Conservation (phyloP, 1,140 invertebrate species). For the Drosophila oshimai region DNA sequence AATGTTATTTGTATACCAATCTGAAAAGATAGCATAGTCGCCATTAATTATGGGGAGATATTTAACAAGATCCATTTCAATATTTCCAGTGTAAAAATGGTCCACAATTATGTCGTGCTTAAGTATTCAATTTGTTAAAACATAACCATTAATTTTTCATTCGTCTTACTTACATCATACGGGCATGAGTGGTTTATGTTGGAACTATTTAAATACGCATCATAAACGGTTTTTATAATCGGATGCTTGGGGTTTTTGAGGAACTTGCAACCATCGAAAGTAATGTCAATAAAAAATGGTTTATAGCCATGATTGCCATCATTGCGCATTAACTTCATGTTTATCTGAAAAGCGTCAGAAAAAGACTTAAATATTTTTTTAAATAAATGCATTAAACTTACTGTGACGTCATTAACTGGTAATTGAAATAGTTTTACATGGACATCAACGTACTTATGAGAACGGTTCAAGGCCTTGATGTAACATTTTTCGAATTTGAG, state of each 20-base stretch:
- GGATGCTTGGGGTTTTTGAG: conserved; percentile 10
- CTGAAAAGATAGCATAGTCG: conserved; percentile 19
- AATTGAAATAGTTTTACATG: background rate
- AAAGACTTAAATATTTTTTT: background rate
- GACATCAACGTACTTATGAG: conserved; percentile 34
- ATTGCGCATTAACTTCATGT: conserved; percentile 23
- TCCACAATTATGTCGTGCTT: conserved; percentile 56
- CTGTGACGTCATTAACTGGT: conserved; percentile 4
- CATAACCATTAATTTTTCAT: background rate
- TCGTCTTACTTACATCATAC: conserved; percentile 26
- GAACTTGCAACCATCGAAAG: conserved; percentile 31
- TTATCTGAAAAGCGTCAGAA: background rate
- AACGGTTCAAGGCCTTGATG: conserved; percentile 49
- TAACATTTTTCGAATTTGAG: conserved; percentile 5
- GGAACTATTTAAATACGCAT: background rate
- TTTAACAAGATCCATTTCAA: conserved; percentile 6
- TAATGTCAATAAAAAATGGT: conserved; percentile 30
- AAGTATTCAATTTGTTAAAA: background rate
- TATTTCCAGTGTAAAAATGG: conserved; percentile 38
- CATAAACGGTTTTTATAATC: conserved; percentile 8
- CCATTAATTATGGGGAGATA: conserved; percentile 24
- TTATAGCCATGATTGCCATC: conserved; percentile 52
- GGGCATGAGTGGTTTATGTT: conserved; percentile 59
- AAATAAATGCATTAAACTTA: background rate
- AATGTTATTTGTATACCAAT: conserved; percentile 1